These are phyloP conservation scores for Ophraella communa DNA, from an alignment of 2,888 invertebrate genomes.

Conservation along the genomic window DNA sequence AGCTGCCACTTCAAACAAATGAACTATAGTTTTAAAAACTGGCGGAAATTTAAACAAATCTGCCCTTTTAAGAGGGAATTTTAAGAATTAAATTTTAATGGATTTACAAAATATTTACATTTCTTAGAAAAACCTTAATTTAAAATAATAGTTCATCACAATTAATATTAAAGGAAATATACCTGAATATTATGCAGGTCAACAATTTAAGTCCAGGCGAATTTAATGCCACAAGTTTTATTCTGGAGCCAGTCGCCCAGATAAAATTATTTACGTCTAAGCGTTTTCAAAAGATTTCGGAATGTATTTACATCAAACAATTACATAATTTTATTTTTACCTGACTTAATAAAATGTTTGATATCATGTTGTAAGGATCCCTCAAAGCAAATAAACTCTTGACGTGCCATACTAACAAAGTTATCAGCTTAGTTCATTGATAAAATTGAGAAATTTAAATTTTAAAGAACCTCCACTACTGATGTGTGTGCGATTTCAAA, in stretches of 20 bases:
- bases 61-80: no score
- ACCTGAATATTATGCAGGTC: no score
- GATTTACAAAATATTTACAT: no score
- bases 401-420: constrained; percentile 7
- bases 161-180: no score
- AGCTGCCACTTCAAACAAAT: no score
- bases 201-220: no score
- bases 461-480: constrained; percentile 16
- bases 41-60: no score
- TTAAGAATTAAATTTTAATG: no score
- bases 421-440: constrained; percentile 22
- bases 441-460: constrained; percentile 20
- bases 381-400: constrained; percentile 15
- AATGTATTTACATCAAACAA: constrained; percentile 1
- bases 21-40: no score
- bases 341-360: constrained; percentile 10
- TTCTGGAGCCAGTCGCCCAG: neutral
- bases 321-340: constrained; percentile 19
- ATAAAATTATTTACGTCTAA: constrained; percentile 2
- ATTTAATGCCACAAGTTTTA: no score
- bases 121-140: no score
- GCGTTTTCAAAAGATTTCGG: neutral
- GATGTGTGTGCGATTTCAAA: neutral
- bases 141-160: no score
- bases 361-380: constrained; percentile 11